phyloP scores from a whole-genome alignment of 2,888 invertebrate species.

The Isoperla grammatica region DNA sequence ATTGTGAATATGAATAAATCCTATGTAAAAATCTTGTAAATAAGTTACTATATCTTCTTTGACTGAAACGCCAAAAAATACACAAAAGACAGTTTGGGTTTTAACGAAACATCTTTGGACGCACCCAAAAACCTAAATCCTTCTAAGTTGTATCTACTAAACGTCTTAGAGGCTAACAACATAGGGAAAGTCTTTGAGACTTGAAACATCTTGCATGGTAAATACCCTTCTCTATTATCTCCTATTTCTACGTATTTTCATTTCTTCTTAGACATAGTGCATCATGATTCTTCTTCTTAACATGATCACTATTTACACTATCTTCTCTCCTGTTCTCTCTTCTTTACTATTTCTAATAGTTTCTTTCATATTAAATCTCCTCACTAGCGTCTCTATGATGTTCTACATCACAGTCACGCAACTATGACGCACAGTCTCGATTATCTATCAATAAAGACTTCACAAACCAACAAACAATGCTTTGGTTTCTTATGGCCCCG shows the following conservation, averaged over 20 bases:
- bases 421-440: background rate
- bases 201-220: background rate
- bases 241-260: background rate
- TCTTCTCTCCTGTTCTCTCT: constrained; percentile 25
- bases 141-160: constrained; percentile 2
- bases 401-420: constrained; percentile 12
- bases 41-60: constrained; percentile 10
- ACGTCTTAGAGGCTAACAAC: constrained; percentile 1
- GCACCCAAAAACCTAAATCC: background rate
- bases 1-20: constrained; percentile 5
- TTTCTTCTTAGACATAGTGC: background rate
- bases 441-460: constrained; percentile 9
- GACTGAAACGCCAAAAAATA: constrained; percentile 5
- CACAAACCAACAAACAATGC: background rate
- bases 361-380: constrained; percentile 23
- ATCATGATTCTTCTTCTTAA: constrained; percentile 21
- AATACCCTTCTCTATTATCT: constrained; percentile 5
- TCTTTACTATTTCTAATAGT: constrained; percentile 24
- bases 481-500: no score
- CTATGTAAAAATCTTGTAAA: constrained; percentile 1
- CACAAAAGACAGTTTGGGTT: background rate
- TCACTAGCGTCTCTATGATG: constrained; percentile 18
- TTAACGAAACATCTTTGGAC: background rate
- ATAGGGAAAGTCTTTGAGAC: constrained; percentile 8
- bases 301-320: constrained; percentile 22